Base-by-base conservation (phyloP, 2,888 invertebrate species). In the Andrena haemorrhoa region DNA sequence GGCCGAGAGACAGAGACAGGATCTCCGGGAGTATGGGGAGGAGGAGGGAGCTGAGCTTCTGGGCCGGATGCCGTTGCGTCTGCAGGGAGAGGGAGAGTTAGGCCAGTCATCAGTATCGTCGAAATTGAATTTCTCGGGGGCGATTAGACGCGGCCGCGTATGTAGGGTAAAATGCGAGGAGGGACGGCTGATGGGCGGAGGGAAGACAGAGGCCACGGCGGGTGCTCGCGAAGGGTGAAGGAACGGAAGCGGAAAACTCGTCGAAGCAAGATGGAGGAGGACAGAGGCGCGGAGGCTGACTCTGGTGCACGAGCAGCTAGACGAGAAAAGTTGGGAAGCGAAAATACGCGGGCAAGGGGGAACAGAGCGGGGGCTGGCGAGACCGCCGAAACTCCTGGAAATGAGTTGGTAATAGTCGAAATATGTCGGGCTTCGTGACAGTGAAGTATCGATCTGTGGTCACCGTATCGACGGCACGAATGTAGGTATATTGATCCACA, bases 101-200 rank as follows among this genome's bases (percentile, higher is more conserved):
- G 83, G 68, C 83, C 71, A 79, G 87, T 84, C 85, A 82, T 86
- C 83, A 63, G 83, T 85, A 85, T 87, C 84, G 86, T 71, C 77
- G 83, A 89, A 89, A 89, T 89, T 89, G 86, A 89, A 89, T 89
- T 89, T 89, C 89, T 86, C 83, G 79, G 68, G 77, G 71, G 71
- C 86, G 88, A 89, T 89, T 89, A 89, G 78, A 72, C 58, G 76
- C 29, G 72, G 53, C 35, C 65, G 68, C 68, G 72, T 70, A 74
- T 49, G 31, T 64, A 75, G 66, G 66, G 68, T 81, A 64, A 82
- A 58, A 71, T 53, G 56, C 20, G 82, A 68, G 60, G 58, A 71
- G 70, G 29, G 58, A 10, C 16, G 33, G 6, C 16, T 7, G 56
- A 51, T 3, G 20, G 53, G 16, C 26, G 53, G 33, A 23, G 8